Evolutionary conservation across 2,113 vertebrate genomes (phyloP), one percentile per base, ranked within the genome.

Genomic region (Arothron firmamentum): DNA sequence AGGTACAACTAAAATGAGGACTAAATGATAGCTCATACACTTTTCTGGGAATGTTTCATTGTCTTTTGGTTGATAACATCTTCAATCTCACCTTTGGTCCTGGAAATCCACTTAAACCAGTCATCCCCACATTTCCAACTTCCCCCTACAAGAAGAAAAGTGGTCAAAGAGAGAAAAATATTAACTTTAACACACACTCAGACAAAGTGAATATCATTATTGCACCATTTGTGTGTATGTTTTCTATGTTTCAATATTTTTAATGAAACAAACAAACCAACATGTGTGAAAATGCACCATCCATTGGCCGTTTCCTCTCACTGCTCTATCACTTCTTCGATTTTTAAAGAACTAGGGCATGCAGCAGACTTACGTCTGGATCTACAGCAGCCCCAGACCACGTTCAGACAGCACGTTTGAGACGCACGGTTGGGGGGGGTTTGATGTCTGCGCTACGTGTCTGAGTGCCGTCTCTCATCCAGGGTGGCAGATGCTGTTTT

Each of bases 41-140:
- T 10, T 38, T 38, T 38, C 11, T 12, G 11, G 34, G 34, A 38
- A 38, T 38, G 2, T 25, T 25, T 43, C 25, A 42, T 4, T 3
- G 1, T n/a, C 4, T 21, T 5, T 34, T 5, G 4, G 19, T 46
- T 21, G n/a, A 6, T 55, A 53, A 15, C 15, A 13, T 28, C 13
- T 3, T 43, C 10, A 49, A 7, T 87, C 91, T 72, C 88, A 99
- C 97, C 91, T 90, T 94, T 61, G 95, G 96, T 17, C 97, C 97
- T 76, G 94, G 92, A 68, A 97, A 96, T 76, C 97, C 97, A 67
- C 93, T 94, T 77, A 98, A 93, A 20, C 97, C 97, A 80, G 87
- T 89, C 70, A 95, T 86, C 58, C 97, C 97, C 81, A 68, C 86
- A 77, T 92, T 85, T 79, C 97, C 97, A 70, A 87, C 57, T 75